These are phyloP conservation scores for Andrena cerasifolii DNA, from an alignment of 1,140 invertebrate species.

Conservation along the genomic window DNA sequence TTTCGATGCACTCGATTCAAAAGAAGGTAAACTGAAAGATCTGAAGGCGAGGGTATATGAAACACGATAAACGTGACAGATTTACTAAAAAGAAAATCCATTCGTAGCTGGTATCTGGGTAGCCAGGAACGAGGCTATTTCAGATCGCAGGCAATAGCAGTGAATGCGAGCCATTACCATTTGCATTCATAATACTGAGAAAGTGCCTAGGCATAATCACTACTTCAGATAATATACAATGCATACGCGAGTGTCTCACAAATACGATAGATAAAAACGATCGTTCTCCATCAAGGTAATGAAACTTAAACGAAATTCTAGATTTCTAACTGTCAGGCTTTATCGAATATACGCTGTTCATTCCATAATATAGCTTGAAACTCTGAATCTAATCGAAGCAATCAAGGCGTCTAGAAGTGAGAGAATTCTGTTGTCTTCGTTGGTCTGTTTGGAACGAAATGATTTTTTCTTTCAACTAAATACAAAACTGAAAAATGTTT, in stretches of 20 bases:
- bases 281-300: background rate
- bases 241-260: constrained; percentile 5
- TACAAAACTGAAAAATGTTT: too few species aligned
- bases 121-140: constrained; percentile 26
- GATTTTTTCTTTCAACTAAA: background rate
- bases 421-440: too few species aligned
- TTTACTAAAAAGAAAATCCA: constrained; percentile 36
- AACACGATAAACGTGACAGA: constrained; percentile 15
- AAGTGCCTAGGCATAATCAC: constrained; percentile 20
- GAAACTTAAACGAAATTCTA: background rate
- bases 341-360: background rate
- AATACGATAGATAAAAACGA: constrained; percentile 19
- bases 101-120: constrained; percentile 7
- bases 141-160: constrained; percentile 39
- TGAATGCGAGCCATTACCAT: constrained; percentile 39
- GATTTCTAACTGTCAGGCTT: background rate
- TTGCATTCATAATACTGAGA: constrained; percentile 43
- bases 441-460: too few species aligned
- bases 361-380: too few species aligned
- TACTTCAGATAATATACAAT: constrained; percentile 29
- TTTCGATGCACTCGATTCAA: too few species aligned
- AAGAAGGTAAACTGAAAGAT: background rate
- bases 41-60: background rate
- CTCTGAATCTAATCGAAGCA: too few species aligned
- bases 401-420: too few species aligned